These are phyloP conservation scores for Netelia melanura DNA, from an alignment of 2,888 invertebrate species.

Conservation along the genomic window DNA sequence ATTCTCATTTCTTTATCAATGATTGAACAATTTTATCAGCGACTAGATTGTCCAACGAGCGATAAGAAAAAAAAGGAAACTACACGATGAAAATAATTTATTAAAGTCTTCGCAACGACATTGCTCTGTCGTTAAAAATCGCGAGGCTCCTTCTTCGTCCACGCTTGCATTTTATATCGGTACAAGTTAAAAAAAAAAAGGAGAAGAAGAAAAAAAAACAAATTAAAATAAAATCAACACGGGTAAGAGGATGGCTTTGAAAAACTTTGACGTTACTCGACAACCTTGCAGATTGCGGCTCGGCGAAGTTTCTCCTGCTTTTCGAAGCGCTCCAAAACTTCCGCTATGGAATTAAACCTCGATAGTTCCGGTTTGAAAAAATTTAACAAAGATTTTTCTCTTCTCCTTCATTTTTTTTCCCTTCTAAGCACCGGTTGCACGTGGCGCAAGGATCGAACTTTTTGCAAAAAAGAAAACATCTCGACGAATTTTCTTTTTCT, in stretches of 20 bases:
- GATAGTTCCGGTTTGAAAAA: neutral
- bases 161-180: neutral
- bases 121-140: neutral
- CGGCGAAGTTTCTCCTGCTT: conserved; percentile 5
- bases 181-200: neutral
- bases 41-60: too few relatives aligned
- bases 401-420: neutral
- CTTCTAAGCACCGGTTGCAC: neutral
- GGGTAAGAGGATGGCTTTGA: neutral
- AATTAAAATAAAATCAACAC: neutral
- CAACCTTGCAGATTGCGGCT: neutral
- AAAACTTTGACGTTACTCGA: conserved; percentile 21
- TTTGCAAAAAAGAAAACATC: neutral
- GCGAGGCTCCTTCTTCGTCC: neutral
- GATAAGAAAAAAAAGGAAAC: too few relatives aligned
- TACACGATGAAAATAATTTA: neutral
- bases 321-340: conserved; percentile 8
- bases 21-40: too few relatives aligned
- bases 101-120: neutral
- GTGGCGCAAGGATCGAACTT: too few relatives aligned
- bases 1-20: neutral
- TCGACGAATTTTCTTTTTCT: neutral
- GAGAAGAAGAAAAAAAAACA: neutral
- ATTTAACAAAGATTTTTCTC: conserved; percentile 7
- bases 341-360: neutral